These are phyloP conservation scores for Hydractinia symbiolongicarpus DNA, from an alignment of 30 jellyfish, hydroid and myxozoan species.

Conservation along the genomic window DNA sequence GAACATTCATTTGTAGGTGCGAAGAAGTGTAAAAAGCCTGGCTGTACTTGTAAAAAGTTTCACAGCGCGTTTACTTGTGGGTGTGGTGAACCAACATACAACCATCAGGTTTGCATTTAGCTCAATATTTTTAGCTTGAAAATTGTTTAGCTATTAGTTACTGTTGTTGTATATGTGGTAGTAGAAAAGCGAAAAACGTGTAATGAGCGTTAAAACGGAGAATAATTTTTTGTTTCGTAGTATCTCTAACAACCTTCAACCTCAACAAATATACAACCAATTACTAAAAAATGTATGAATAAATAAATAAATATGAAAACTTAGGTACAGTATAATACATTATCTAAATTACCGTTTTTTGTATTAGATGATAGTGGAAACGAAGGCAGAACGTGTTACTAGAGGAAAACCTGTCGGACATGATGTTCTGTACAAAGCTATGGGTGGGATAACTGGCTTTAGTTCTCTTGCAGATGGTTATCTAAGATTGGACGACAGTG, in stretches of 20 bases:
- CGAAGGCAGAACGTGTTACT: constrained; percentile 73
- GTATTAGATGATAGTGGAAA: constrained; percentile 72
- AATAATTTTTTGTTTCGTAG: too few species aligned
- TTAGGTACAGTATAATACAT: too few species aligned
- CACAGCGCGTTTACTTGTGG: constrained; percentile 83
- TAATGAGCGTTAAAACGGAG: too few species aligned
- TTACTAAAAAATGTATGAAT: not conserved
- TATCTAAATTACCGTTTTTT: not conserved
- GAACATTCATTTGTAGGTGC: constrained; percentile 65
- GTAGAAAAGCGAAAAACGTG: too few species aligned
- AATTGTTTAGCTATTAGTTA: too few species aligned
- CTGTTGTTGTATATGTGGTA: too few species aligned
- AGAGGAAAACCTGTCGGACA: constrained; percentile 89
- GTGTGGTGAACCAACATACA: constrained; percentile 74
- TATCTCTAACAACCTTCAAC: too few species aligned
- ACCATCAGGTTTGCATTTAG: constrained; percentile 36
- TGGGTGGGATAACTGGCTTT: constrained; percentile 98
- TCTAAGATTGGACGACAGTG: constrained; percentile 84
- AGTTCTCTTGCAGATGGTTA: constrained; percentile 95
- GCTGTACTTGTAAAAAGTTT: constrained; percentile 58
- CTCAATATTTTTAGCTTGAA: too few species aligned
- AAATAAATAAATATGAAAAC: not conserved
- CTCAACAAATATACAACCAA: too few species aligned
- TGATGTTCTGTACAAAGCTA: constrained; percentile 83
- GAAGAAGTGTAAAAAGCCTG: constrained; percentile 52